Evolutionary conservation across 2,113 vertebrate genomes (phyloP).

Genomic region (Thryonomys swinderianus): DNA sequence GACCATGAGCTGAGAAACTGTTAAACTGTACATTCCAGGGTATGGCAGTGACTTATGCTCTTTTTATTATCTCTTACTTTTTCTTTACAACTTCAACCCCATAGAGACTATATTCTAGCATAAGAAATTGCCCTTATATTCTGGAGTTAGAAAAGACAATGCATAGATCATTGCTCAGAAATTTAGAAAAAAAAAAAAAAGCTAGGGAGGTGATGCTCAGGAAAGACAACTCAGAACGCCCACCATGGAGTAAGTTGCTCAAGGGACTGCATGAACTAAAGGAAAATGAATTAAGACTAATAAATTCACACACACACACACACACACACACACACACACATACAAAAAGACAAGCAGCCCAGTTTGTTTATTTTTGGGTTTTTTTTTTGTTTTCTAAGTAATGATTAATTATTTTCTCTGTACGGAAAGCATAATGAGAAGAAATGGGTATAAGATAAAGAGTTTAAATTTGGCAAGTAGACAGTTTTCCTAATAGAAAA

Average conservation of each 20-base stretch:
- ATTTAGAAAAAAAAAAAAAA: not conserved
- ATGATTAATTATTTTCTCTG: not conserved
- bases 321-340: not conserved
- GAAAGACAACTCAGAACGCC: not conserved
- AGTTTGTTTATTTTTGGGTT: too few relatives aligned
- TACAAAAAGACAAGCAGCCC: not conserved
- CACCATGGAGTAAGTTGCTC: not conserved
- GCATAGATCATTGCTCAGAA: not conserved
- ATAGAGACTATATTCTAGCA: not conserved
- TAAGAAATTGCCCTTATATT: constrained; percentile 2
- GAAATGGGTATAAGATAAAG: not conserved
- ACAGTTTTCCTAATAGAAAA: constrained; percentile 10
- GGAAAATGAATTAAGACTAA: not conserved
- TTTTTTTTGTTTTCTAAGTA: not conserved
- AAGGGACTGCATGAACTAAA: not conserved
- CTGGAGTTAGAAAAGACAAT: not conserved
- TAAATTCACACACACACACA: not conserved
- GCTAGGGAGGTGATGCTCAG: not conserved
- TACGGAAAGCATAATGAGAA: not conserved
- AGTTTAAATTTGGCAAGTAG: constrained; percentile 36
- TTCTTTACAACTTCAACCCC: constrained; percentile 9
- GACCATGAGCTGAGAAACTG: not conserved
- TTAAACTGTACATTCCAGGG: not conserved
- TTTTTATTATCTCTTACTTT: not conserved
- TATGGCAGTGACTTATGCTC: not conserved